Conservation (phyloP, 2,113 vertebrate genomes). For the Morphnarchus princeps region DNA sequence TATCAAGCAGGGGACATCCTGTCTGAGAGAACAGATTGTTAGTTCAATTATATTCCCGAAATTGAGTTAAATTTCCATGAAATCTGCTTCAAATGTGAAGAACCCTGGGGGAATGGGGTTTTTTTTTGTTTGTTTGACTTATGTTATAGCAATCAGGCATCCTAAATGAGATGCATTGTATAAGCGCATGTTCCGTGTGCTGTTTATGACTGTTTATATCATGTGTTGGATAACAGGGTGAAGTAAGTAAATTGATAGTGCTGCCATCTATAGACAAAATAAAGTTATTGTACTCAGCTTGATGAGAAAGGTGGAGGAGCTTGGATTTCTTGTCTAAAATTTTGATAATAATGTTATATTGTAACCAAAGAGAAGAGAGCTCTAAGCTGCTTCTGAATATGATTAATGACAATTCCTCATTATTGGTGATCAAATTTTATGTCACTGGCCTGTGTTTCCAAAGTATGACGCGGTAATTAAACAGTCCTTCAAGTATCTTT, state of each 20-base stretch:
- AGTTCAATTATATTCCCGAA: constrained; percentile 63
- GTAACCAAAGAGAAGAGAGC: background rate
- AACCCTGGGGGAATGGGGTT: background rate
- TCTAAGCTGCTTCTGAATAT: background rate
- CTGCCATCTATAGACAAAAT: background rate
- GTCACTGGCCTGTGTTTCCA: background rate
- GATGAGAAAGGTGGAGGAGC: background rate
- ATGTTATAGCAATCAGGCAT: background rate
- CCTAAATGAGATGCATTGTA: background rate
- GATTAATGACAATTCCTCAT: background rate
- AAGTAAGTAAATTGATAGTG: background rate
- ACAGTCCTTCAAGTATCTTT: background rate
- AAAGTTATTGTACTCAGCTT: background rate
- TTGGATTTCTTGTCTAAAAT: background rate
- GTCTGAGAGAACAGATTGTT: constrained; percentile 57
- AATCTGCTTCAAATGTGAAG: constrained; percentile 52
- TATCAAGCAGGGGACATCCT: constrained; percentile 48
- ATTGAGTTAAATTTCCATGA: constrained; percentile 58
- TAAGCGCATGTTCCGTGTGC: background rate
- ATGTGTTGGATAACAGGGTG: background rate
- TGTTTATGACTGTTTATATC: background rate
- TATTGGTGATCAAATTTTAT: background rate
- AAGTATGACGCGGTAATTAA: background rate
- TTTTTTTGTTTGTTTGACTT: constrained; percentile 27
- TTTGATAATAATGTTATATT: background rate